These are phyloP conservation scores for Ceriagrion tenellum DNA, from an alignment of 2,888 invertebrate species.

Conservation along the genomic window DNA sequence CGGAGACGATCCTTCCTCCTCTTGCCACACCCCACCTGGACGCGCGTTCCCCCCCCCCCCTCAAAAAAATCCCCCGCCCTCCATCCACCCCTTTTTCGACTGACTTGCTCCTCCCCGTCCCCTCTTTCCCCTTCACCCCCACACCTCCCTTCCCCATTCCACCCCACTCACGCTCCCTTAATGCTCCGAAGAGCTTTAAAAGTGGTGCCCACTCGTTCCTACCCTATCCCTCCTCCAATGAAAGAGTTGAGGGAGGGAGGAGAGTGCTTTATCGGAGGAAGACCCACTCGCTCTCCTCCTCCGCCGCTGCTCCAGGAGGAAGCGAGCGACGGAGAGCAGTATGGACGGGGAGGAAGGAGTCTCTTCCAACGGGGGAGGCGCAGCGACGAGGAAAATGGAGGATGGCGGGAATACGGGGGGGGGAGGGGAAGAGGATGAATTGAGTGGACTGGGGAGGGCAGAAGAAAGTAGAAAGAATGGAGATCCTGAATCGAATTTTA, in stretches of 20 bases:
- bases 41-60: neutral
- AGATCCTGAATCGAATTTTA: constrained; percentile 26
- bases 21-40: neutral
- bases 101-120: neutral
- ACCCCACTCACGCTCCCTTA: constrained; percentile 72
- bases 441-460: neutral
- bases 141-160: constrained; percentile 69
- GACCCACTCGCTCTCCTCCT: neutral
- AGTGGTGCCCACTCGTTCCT: constrained; percentile 70
- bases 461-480: neutral
- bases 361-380: constrained; percentile 72
- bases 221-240: neutral
- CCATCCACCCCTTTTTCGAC: constrained; percentile 18
- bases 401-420: no score
- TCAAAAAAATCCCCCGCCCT: neutral
- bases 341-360: constrained; percentile 71
- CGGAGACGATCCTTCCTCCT: no score
- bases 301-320: constrained; percentile 75
- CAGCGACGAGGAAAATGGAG: neutral
- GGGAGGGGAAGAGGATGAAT: neutral
- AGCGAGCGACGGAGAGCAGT: constrained; percentile 75
- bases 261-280: neutral
- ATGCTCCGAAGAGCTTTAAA: constrained; percentile 73
- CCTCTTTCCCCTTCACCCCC: neutral
- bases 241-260: neutral